Evolutionary conservation across 2,113 vertebrate species (phyloP).

Genomic region (Okapia johnstoni): DNA sequence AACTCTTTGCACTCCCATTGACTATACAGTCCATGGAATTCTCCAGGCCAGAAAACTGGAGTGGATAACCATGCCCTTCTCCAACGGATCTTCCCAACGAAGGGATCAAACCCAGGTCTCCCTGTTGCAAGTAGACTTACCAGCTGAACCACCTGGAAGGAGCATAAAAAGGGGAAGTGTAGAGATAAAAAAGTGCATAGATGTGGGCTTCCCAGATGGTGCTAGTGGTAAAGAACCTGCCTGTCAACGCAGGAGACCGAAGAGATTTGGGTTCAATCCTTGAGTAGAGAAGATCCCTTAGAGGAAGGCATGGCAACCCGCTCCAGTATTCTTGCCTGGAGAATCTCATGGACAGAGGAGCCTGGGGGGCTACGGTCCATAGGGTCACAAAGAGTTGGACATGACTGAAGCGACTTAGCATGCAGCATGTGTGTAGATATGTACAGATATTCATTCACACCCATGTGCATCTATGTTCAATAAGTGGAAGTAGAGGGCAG

Average conservation of each 20-base stretch:
- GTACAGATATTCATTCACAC: not conserved
- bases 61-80: not conserved
- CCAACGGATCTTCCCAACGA: not conserved
- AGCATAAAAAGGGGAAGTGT: not conserved
- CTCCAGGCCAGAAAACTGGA: not conserved
- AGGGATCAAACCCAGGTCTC: not conserved
- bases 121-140: not conserved
- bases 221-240: not conserved
- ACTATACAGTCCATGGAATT: not conserved
- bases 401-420: rapidly evolving
- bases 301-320: not conserved
- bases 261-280: not conserved
- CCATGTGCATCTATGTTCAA: rapidly evolving
- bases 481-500: not conserved
- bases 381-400: not conserved
- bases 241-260: not conserved
- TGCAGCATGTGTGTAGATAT: not conserved
- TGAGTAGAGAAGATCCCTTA: not conserved
- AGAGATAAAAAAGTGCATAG: not conserved
- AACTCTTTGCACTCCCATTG: not conserved
- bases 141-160: not conserved
- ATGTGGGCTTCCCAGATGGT: not conserved
- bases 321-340: not conserved
- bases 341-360: not conserved
- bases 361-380: rapidly evolving